phyloP scores from a whole-genome alignment of 2,797 vertebrate species.

The Petrocephalus sullivani region DNA sequence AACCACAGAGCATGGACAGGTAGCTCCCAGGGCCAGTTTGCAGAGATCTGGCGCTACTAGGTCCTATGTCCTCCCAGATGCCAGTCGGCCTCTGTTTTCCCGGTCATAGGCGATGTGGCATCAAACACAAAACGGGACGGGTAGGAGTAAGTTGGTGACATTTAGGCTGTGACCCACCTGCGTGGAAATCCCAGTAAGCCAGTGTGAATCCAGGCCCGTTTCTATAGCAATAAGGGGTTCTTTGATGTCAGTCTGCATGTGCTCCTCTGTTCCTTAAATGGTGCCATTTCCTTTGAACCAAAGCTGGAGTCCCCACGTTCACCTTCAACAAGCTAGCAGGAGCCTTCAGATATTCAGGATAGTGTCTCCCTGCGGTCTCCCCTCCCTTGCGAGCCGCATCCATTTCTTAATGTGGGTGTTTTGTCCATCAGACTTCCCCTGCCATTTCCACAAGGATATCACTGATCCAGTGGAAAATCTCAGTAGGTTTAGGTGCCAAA shows the following conservation, averaged over 20 bases:
- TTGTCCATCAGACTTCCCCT: not conserved
- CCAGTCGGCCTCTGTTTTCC: constrained; percentile 59
- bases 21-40: not conserved
- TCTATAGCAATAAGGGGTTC: not conserved
- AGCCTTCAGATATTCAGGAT: not conserved
- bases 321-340: not conserved
- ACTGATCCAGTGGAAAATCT: not conserved
- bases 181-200: not conserved
- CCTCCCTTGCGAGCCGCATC: not conserved
- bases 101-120: constrained; percentile 54
- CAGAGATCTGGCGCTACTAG: not conserved
- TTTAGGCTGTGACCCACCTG: constrained; percentile 7
- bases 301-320: not conserved
- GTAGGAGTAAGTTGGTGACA: not conserved
- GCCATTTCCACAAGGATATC: not conserved
- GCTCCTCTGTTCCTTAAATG: not conserved
- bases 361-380: not conserved
- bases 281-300: not conserved
- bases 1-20: not conserved
- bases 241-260: constrained; percentile 1
- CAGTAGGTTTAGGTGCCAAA: not conserved
- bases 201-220: not conserved
- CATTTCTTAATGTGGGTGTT: not conserved
- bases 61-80: constrained; percentile 36
- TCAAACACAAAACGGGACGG: constrained; percentile 46